phyloP scores from a whole-genome alignment of 1,140 invertebrate species.

The Parasteatoda tepidariorum region DNA sequence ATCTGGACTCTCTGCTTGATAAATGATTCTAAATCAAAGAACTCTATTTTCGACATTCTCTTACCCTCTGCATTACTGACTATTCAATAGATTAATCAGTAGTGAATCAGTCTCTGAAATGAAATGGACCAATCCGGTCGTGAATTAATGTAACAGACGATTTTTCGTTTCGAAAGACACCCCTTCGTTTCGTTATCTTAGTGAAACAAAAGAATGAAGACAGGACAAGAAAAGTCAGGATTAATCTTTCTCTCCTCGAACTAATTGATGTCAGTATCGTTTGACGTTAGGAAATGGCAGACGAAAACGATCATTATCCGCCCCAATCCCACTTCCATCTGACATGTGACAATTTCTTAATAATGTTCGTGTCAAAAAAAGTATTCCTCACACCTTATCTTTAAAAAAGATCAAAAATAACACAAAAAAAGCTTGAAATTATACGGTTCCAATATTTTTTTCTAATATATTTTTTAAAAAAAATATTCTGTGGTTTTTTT shows the following conservation, averaged over 20 bases:
- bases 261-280: constrained; percentile 44
- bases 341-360: constrained; percentile 54
- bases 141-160: no score
- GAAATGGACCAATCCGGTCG: no score
- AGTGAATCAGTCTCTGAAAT: no score
- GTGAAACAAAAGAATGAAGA: no score
- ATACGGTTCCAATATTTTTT: background rate
- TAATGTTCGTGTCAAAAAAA: constrained; percentile 52
- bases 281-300: constrained; percentile 7
- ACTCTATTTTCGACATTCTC: no score
- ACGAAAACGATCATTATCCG: constrained; percentile 30
- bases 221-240: background rate
- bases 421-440: constrained; percentile 17
- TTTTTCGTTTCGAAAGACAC: no score
- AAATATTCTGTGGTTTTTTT: constrained; percentile 10
- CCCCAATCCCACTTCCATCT: background rate
- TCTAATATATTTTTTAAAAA: background rate
- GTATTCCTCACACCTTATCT: background rate
- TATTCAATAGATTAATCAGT: no score
- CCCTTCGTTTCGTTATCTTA: no score
- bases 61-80: no score
- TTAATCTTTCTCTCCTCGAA: constrained; percentile 25
- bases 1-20: no score
- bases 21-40: no score
- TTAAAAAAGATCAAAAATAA: constrained; percentile 11